A percentile compares a stretch with the other conserved stretches of the same genome.
phyloP scores from a whole-genome alignment of 2,797 vertebrate genomes.

The Cryptoprocta ferox region DNA sequence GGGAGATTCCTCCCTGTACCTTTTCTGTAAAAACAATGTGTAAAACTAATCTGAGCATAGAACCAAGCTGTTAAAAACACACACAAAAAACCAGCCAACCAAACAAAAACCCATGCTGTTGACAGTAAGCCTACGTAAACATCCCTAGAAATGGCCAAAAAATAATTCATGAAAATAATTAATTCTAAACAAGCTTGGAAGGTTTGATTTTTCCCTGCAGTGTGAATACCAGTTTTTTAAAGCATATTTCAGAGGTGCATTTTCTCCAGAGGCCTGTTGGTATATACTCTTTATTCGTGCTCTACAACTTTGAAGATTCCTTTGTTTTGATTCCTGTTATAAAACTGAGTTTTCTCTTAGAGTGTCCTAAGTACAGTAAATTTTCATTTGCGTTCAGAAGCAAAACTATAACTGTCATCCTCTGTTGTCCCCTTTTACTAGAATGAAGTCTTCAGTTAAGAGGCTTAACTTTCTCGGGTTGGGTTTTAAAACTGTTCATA shows the following conservation, averaged over 20 bases:
- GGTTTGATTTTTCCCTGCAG: neutral
- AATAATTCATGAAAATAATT: slow-evolving; percentile 23
- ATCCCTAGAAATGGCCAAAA: neutral
- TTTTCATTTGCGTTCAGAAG: slow-evolving; percentile 5
- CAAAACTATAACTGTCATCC: slow-evolving; percentile 1
- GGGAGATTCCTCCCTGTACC: neutral
- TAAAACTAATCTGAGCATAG: slow-evolving; percentile 38
- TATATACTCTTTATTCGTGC: neutral
- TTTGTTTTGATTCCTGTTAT: slow-evolving; percentile 25
- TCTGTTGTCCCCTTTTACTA: neutral
- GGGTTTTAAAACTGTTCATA: slow-evolving; percentile 3
- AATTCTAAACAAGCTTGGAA: neutral
- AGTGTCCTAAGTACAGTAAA: neutral
- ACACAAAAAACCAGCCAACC: neutral
- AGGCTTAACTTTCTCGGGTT: slow-evolving; percentile 31
- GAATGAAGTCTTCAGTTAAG: neutral
- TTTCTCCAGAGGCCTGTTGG: neutral
- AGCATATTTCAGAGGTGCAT: neutral
- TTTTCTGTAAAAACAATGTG: neutral
- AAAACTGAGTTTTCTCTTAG: neutral
- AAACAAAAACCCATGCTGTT: neutral
- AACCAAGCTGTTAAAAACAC: neutral
- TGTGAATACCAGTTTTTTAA: neutral
- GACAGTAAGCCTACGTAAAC: neutral
- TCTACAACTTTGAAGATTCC: neutral